Evolutionary conservation across 92 coral and sea anemone genomes (phyloP).

Genomic region (Scolanthus callimorphus): DNA sequence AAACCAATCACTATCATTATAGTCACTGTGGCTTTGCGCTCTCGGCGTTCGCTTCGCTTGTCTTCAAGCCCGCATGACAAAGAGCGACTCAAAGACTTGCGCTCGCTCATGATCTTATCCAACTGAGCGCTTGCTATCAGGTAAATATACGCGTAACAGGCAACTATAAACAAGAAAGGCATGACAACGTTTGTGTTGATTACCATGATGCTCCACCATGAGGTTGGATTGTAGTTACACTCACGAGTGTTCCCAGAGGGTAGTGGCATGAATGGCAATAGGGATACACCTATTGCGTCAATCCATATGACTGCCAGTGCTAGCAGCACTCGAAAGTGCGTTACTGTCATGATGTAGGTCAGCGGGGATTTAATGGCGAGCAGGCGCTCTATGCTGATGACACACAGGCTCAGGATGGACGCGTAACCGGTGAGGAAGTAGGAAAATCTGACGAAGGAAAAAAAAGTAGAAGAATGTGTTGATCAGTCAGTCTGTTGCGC

Average conservation of each 20-base stretch:
- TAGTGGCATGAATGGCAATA: conserved; percentile 83
- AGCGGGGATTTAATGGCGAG: conserved; percentile 85
- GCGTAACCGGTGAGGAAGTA: conserved; percentile 96
- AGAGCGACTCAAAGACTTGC: neutral
- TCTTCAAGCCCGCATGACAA: neutral
- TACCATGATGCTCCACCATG: conserved; percentile 98
- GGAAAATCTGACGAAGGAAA: conserved; percentile 69
- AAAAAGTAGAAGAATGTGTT: conserved; percentile 38
- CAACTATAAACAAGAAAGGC: conserved; percentile 68
- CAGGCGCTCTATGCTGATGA: conserved; percentile 90
- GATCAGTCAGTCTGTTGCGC: too few species aligned
- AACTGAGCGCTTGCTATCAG: conserved; percentile 70
- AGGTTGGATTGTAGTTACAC: conserved; percentile 78
- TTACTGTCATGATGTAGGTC: conserved; percentile 40
- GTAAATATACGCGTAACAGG: conserved; percentile 79
- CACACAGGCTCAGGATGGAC: conserved; percentile 81
- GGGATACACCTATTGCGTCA: conserved; percentile 67
- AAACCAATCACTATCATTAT: conserved; percentile 87
- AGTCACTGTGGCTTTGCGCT: conserved; percentile 76
- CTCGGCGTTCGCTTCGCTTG: conserved; percentile 42
- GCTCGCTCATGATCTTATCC: conserved; percentile 36
- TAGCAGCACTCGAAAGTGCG: conserved; percentile 44
- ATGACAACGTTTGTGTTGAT: conserved; percentile 77
- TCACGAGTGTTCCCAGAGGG: conserved; percentile 3
- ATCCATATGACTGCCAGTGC: conserved; percentile 65